Evolutionary conservation across 1,140 invertebrate genomes (phyloP), one percentile per base, ranked within the genome.

Genomic region (Apis dorsata): DNA sequence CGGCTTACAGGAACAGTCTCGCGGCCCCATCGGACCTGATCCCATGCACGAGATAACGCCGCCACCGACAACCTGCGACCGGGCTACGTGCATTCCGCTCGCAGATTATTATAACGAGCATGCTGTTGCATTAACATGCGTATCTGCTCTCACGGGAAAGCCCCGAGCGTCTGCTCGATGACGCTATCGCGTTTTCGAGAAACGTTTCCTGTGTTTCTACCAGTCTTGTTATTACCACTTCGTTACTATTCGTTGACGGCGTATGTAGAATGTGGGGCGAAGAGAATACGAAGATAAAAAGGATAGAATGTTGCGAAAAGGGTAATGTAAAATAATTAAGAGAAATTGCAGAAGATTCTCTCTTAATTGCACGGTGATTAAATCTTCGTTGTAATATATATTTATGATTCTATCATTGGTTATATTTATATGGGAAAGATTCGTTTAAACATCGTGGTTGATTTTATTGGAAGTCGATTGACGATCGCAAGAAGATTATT

Each of bases 1-100:
- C 91, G 92, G 92, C 92, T 93, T 93, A 93, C 92, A 44, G 90
- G 90, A 90, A 87, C 85, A 89, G 86, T 84, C 90, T 91, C 90
- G 90, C 91, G 90, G 91, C 90, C 90, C 88, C 86, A 87, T 92
- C 90, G 90, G 87, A 86, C 85, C 83, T 91, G 93, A 93, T 93
- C 92, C 90, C 91, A 88, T 90, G 88, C 81, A 84, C 85, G 87
- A 91, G 91, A 92, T 92, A 92, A 83, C 89, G 84, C 65, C 86
- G 87, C 88, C 87, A 70, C 85, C 83, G 86, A 84, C 85, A 89
- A 90, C 89, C 86, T 90, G 90, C 89, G 85, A 85, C 85, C 73
- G 83, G 83, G 79, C 86, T 75, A 70, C 86, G 81, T 81, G 85
- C 88, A 87, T 87, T 87, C 84, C 79, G 83, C 73, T 88, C 77